Evolutionary conservation across 2,797 vertebrate species (phyloP).

Genomic region (Xenops minutus): DNA sequence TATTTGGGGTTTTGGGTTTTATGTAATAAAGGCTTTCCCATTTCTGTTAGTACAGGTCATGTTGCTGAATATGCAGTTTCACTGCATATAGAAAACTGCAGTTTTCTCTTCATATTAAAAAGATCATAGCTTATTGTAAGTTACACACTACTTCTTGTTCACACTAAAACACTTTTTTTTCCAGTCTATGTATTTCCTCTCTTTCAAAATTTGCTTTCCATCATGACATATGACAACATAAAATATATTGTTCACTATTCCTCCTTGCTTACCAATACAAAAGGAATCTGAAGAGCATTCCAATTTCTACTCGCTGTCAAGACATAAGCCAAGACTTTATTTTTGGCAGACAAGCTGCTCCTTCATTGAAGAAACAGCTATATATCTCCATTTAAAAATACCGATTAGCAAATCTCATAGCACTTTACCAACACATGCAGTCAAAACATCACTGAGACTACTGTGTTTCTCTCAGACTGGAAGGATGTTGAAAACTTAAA

Average conservation of each 20-base stretch:
- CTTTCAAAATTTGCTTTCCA: background rate
- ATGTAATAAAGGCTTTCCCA: background rate
- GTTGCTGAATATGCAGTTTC: background rate
- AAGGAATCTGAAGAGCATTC: background rate
- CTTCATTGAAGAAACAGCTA: slow-evolving; percentile 6
- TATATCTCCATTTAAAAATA: slow-evolving; percentile 44
- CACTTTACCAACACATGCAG: slow-evolving; percentile 36
- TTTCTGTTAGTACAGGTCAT: background rate
- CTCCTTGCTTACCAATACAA: slow-evolving; percentile 5
- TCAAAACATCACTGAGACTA: slow-evolving; percentile 42
- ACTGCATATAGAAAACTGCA: background rate
- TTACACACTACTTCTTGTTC: background rate
- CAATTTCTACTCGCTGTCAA: background rate
- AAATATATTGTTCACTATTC: background rate
- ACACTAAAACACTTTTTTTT: background rate
- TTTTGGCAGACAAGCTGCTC: slow-evolving; percentile 19
- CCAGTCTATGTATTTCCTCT: background rate
- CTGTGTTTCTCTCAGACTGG: background rate
- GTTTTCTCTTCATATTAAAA: background rate
- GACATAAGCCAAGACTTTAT: background rate
- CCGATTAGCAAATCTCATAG: slow-evolving; percentile 35
- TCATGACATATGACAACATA: background rate
- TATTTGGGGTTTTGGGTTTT: background rate
- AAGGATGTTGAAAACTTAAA: slow-evolving; percentile 48
- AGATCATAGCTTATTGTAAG: background rate